phyloP scores from a whole-genome alignment of 1,140 invertebrate genomes.

The Anoplophora glabripennis region DNA sequence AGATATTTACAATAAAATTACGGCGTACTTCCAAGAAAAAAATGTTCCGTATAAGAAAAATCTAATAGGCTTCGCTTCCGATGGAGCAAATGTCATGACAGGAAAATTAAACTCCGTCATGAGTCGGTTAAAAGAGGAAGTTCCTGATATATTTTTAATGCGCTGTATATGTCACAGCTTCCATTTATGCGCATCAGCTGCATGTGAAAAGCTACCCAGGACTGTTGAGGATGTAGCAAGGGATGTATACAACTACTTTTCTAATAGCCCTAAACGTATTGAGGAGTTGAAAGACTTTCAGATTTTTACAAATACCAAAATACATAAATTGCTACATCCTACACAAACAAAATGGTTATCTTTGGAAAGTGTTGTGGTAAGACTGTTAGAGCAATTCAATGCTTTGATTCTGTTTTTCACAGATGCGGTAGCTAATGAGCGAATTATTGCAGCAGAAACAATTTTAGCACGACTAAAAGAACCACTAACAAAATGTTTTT shows the following conservation, averaged over 20 bases:
- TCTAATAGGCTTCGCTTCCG: slow-evolving; percentile 8
- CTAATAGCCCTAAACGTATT: neutral
- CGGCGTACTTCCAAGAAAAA: too few species aligned
- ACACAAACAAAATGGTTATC: too few species aligned
- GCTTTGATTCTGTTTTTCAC: too few species aligned
- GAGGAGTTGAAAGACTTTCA: neutral
- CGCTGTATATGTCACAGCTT: too few species aligned
- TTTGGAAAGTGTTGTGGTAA: too few species aligned
- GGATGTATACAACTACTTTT: neutral
- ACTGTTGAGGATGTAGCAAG: neutral
- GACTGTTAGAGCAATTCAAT: neutral
- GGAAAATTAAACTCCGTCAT: neutral
- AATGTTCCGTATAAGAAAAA: neutral
- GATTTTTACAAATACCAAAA: too few species aligned
- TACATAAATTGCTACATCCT: too few species aligned
- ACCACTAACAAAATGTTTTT: slow-evolving; percentile 24
- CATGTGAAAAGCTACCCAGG: neutral
- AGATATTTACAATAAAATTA: too few species aligned
- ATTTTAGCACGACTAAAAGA: slow-evolving; percentile 17
- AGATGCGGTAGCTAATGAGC: neutral
- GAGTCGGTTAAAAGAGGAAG: neutral
- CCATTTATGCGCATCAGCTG: too few species aligned
- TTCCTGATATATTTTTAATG: neutral
- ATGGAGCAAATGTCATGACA: slow-evolving; percentile 2
- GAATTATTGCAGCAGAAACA: slow-evolving; percentile 9